Conservation (phyloP, 1,140 invertebrate genomes). For the Eueides isabella region DNA sequence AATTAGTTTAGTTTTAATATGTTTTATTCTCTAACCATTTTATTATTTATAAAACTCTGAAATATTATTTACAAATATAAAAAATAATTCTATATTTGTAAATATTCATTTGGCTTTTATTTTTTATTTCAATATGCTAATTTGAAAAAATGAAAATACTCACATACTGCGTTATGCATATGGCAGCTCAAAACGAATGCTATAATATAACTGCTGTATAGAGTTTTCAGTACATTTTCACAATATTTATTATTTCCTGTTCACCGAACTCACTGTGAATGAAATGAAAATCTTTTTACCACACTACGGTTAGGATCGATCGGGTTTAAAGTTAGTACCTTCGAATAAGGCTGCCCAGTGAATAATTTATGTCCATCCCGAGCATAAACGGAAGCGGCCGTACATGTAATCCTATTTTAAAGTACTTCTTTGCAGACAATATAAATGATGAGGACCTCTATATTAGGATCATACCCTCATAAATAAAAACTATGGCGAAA, state of each 20-base stretch:
- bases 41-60: no score
- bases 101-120: background rate
- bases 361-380: conserved; percentile 46
- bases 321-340: conserved; percentile 43
- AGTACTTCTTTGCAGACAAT: conserved; percentile 37
- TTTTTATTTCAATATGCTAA: background rate
- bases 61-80: background rate
- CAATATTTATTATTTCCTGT: background rate
- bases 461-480: background rate
- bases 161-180: background rate
- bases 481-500: background rate
- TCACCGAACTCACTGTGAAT: background rate
- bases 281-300: conserved; percentile 21
- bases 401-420: conserved; percentile 37
- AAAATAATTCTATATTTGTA: background rate
- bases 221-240: background rate
- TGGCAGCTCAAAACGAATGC: background rate
- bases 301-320: conserved; percentile 39
- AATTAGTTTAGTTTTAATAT: no score
- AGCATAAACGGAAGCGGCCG: conserved; percentile 37
- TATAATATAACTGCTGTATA: background rate
- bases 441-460: conserved; percentile 27
- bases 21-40: no score
- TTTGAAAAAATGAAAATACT: background rate
- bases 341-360: conserved; percentile 41